Evolutionary conservation across 2,888 invertebrate genomes (phyloP).

Genomic region (Globia sparganii): DNA sequence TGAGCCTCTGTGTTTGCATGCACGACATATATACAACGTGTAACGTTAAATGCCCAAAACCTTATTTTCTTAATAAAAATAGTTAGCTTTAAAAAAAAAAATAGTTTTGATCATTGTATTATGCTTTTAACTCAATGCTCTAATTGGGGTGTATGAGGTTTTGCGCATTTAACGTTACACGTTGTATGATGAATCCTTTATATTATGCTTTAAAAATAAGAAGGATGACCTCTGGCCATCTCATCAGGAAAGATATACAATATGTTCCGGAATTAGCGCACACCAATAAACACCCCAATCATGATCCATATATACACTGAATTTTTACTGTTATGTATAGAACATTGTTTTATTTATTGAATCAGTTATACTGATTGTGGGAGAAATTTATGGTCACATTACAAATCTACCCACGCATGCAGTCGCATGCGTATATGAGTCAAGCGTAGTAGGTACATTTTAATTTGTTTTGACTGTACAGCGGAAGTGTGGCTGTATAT

Average conservation of each 20-base stretch:
- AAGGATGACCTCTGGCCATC: background rate
- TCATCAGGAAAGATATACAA: background rate
- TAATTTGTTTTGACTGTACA: background rate
- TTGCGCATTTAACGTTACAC: no score
- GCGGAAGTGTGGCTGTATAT: background rate
- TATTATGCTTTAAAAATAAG: constrained; percentile 46
- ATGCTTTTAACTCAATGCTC: no score
- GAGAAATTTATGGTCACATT: background rate
- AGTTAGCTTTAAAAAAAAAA: constrained; percentile 46
- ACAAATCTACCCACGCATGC: background rate
- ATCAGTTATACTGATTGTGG: background rate
- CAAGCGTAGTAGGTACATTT: background rate
- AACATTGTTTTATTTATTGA: background rate
- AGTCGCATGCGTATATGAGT: background rate
- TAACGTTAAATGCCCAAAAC: no score
- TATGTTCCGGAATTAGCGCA: background rate
- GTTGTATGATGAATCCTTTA: no score
- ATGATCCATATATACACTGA: background rate
- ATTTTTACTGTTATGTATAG: background rate
- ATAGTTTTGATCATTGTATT: no score
- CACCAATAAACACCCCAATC: background rate
- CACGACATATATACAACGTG: constrained; percentile 52
- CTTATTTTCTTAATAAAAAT: no score
- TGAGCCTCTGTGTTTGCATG: constrained; percentile 67
- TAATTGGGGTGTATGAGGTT: no score